Conservation (phyloP, 2,113 vertebrate genomes). For the Lepisosteus osseus region DNA sequence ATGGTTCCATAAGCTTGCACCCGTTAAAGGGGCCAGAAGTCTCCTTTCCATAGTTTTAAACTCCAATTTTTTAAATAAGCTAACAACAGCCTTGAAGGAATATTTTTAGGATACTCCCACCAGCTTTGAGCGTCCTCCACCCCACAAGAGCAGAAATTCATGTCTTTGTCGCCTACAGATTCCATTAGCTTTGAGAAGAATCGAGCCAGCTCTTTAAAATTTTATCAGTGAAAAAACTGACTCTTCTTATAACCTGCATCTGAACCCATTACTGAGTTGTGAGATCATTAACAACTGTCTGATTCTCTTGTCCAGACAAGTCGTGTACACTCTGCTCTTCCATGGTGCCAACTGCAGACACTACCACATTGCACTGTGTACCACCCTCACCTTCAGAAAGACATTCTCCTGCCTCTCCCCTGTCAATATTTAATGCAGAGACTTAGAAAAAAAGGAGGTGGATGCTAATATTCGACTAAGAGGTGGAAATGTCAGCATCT, state of each 20-base stretch:
- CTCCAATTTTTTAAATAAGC: neutral
- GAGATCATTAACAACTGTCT: neutral
- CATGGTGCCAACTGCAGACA: neutral
- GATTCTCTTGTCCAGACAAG: neutral
- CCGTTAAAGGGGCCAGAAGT: neutral
- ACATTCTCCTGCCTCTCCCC: neutral
- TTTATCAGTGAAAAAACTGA: too few relatives aligned
- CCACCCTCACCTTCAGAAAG: neutral
- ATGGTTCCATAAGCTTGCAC: neutral
- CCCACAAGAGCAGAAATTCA: too few relatives aligned
- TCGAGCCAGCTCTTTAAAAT: too few relatives aligned
- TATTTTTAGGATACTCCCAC: constrained; percentile 3
- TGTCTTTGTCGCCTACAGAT: too few relatives aligned
- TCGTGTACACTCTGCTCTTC: neutral
- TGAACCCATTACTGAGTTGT: neutral
- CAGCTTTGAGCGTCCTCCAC: neutral
- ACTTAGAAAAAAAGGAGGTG: neutral
- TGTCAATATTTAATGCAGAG: neutral
- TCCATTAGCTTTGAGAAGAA: too few relatives aligned
- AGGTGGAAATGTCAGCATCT: neutral
- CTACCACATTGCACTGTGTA: neutral
- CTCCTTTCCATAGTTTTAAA: neutral
- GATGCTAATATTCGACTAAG: neutral
- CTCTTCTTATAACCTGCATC: too few relatives aligned
- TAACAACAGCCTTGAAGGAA: constrained; percentile 28